Conservation (phyloP, 2,797 vertebrate genomes). For the Octomys mimax region DNA sequence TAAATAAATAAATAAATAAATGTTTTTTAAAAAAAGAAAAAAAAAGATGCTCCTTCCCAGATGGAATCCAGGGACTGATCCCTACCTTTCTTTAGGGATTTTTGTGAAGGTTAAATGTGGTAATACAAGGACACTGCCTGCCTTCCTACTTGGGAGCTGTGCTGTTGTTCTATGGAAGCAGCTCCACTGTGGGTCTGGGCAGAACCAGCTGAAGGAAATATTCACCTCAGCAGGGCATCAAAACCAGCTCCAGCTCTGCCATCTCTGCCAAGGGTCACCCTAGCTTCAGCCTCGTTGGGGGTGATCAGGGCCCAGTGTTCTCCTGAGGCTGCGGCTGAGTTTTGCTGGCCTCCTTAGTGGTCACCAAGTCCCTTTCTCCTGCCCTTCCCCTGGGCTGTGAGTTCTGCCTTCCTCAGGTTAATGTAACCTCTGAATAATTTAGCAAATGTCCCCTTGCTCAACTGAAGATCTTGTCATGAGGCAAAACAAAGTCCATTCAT, state of each 20-base stretch:
- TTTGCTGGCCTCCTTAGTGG: background rate
- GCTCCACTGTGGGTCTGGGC: accelerated
- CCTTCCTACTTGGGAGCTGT: background rate
- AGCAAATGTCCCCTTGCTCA: slow-evolving; percentile 50
- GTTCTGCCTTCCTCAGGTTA: background rate
- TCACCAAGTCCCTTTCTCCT: background rate
- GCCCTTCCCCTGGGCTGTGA: background rate
- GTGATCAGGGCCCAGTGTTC: background rate
- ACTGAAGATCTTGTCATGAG: slow-evolving; percentile 36
- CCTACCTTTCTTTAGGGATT: background rate
- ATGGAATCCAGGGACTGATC: background rate
- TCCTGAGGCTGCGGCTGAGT: background rate
- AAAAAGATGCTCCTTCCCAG: background rate
- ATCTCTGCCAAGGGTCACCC: background rate
- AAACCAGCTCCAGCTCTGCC: background rate
- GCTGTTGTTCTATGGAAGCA: background rate
- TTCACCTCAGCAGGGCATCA: background rate
- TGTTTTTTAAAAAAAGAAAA: too few relatives aligned
- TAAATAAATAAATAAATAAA: too few relatives aligned
- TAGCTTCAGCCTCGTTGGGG: background rate
- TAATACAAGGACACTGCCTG: background rate
- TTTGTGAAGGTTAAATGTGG: background rate
- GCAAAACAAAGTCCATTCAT: slow-evolving; percentile 55
- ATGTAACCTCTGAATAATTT: slow-evolving; percentile 50
- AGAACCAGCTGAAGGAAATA: background rate